These are phyloP conservation scores for Stenotaenia linearis DNA, from an alignment of 2,888 invertebrate genomes.

Conservation along the genomic window DNA sequence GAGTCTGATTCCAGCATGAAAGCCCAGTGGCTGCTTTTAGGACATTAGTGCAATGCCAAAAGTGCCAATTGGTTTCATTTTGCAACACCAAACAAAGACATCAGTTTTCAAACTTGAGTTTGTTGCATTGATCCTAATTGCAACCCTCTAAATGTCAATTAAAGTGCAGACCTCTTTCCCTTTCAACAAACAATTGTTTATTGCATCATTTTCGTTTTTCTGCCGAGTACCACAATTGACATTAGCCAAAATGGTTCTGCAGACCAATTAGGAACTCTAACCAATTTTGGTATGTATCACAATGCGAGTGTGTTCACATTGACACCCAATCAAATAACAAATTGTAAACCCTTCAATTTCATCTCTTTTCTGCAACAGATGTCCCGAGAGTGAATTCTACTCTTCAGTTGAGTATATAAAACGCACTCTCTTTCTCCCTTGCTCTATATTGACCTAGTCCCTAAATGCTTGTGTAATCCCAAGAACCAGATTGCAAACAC, in stretches of 20 bases:
- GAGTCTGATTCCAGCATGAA: not conserved
- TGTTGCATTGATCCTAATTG: not conserved
- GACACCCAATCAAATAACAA: not conserved
- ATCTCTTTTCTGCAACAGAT: not conserved
- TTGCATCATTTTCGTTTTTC: not conserved
- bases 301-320: not conserved
- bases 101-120: not conserved
- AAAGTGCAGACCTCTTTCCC: not conserved
- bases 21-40: constrained; percentile 11
- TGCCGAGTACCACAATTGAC: too few species aligned
- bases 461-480: constrained; percentile 13
- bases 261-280: not conserved
- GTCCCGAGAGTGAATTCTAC: not conserved
- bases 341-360: not conserved
- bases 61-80: constrained; percentile 4
- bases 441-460: constrained; percentile 2
- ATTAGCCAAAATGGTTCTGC: not conserved
- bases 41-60: not conserved
- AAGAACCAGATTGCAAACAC: constrained; percentile 29
- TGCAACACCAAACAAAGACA: not conserved
- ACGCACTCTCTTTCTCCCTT: not conserved
- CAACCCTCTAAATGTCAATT: not conserved
- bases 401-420: constrained; percentile 2
- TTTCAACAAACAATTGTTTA: not conserved
- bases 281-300: not conserved